A percentile compares a stretch with the other conserved stretches of the same genome.
Evolutionary conservation across 2,797 vertebrate species (phyloP).

Genomic region (Euthynnus affinis): DNA sequence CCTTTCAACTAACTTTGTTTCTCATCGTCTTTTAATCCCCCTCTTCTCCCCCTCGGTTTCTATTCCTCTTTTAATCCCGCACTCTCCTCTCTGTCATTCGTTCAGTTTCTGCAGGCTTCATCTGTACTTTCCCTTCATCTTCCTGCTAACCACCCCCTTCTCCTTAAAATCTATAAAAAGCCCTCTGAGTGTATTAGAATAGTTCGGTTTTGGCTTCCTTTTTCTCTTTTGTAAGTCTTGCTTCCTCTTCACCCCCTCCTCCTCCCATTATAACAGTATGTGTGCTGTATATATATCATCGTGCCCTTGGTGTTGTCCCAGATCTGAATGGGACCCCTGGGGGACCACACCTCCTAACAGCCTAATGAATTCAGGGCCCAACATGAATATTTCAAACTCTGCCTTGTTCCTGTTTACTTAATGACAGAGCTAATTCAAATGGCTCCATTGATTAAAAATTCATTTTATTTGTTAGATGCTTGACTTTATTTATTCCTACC

Average conservation of each 20-base stretch:
- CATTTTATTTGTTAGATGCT: slow-evolving; percentile 82
- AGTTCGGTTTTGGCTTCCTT: slow-evolving; percentile 31
- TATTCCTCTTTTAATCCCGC: slow-evolving; percentile 63
- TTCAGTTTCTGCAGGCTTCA: slow-evolving; percentile 53
- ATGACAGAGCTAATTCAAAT: slow-evolving; percentile 81
- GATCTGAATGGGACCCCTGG: slow-evolving; percentile 69
- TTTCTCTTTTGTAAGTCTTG: slow-evolving; percentile 20
- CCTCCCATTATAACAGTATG: slow-evolving; percentile 42
- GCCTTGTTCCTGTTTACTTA: slow-evolving; percentile 84
- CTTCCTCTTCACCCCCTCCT: slow-evolving; percentile 13
- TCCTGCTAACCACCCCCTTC: slow-evolving; percentile 40
- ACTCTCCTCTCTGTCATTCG: slow-evolving; percentile 52
- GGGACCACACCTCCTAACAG: slow-evolving; percentile 63
- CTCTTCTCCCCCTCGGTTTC: slow-evolving; percentile 28
- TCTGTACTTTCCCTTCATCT: slow-evolving; percentile 56
- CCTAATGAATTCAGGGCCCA: slow-evolving; percentile 75
- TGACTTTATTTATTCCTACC: slow-evolving; percentile 76
- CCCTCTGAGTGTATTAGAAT: slow-evolving; percentile 37
- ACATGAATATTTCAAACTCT: slow-evolving; percentile 82
- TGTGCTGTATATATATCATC: slow-evolving; percentile 42
- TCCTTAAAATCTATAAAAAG: slow-evolving; percentile 65
- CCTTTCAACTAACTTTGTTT: slow-evolving; percentile 71
- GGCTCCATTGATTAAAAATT: slow-evolving; percentile 81
- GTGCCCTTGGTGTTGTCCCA: slow-evolving; percentile 67
- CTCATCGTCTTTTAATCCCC: slow-evolving; percentile 50